Evolutionary conservation across 2,888 invertebrate genomes (phyloP), one percentile per base, ranked within the genome.

Genomic region (Lingula anatina): DNA sequence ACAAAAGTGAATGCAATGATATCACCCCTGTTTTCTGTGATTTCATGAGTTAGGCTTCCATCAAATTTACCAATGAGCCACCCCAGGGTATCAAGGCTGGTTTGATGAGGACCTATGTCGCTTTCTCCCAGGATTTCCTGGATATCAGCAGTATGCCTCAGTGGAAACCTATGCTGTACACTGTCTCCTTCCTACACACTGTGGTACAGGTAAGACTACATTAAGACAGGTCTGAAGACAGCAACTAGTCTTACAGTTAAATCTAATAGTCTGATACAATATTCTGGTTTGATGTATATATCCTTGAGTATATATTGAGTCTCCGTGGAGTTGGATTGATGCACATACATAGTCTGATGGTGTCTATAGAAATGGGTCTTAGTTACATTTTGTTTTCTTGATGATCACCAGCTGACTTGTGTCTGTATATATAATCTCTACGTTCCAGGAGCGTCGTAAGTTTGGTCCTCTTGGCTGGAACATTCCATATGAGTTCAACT

Each of bases 381-480:
- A n/a, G n/a, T n/a, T n/a, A n/a, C n/a, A n/a, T n/a, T n/a, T n/a
- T n/a, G n/a, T n/a, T n/a, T n/a, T 31, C 35, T 12, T 31, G 9
- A 37, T 39, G 15, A 35, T 27, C 31, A 7, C 3, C 25, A 24
- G 20, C 7, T 5, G 31, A 27, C n/a, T n/a, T n/a, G n/a, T n/a
- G n/a, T n/a, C n/a, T n/a, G n/a, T n/a, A n/a, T n/a, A n/a, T n/a
- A 21, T 40, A 7, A 44, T 41, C n/a, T 44, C 47, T 18, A n/a
- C 12, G 24, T 88, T 23, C 2, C 47, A 86, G 52, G 94, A 95
- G 75, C 82, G 94, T 55, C 81, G 94, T 57, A 94, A 94, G 77
- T 95, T 93, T 73, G 91, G 91, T 0, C 89, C 91, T 0, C 81
- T 92, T 0, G 92, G 92, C 0, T 92, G 91, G 92, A 91, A 90